Evolutionary conservation across 2,888 invertebrate species (phyloP), one percentile per base, ranked within the genome.

Genomic region (Hedya salicella): DNA sequence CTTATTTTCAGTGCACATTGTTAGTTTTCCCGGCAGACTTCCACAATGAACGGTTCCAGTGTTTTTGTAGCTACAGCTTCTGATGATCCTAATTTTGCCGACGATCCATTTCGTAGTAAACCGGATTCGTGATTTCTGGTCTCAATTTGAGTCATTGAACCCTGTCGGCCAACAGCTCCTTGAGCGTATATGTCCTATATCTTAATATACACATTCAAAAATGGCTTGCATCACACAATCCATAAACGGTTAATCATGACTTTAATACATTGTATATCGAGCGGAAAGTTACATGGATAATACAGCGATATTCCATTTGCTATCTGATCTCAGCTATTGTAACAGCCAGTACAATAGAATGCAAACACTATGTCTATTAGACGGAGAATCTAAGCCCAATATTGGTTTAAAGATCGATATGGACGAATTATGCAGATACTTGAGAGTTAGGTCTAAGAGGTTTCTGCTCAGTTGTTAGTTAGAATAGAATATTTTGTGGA

Each of bases 331-430:
- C 30, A 14, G 60, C 60, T 39, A 49, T 66, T 66, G 61, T 54
- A 49, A 14, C 14, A 40, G 52, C 46, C 39, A 48, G 17, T 32
- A 42, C 66, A 66, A 61, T 60, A 49, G 50, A 53, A 61, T 39
- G 30, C 48, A 53, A 42, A 17, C 36, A 40, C 40, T 54, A 9
- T 9, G 17, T 53, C 53, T 48, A 49, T 66, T 49, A 42, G 36
- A 32, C 19, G n/a, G 39, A 52, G 19, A 30, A 65, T 52, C 44
- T 8, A 46, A 50, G 14, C 52, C n/a, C 13, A 30, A 30, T 60
- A 46, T 60, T 59, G 5, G 53, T 25, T 66, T 16, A 53, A 16
- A 14, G 48, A 54, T 66, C 65, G 53, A 60, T 66, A 40, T 5
- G 8, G 19, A 9, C 40, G 30, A 60, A 66, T 53, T 53, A 50